These are phyloP conservation scores for Tachysurus vachellii DNA, from an alignment of 2,113 vertebrate species.

Conservation along the genomic window DNA sequence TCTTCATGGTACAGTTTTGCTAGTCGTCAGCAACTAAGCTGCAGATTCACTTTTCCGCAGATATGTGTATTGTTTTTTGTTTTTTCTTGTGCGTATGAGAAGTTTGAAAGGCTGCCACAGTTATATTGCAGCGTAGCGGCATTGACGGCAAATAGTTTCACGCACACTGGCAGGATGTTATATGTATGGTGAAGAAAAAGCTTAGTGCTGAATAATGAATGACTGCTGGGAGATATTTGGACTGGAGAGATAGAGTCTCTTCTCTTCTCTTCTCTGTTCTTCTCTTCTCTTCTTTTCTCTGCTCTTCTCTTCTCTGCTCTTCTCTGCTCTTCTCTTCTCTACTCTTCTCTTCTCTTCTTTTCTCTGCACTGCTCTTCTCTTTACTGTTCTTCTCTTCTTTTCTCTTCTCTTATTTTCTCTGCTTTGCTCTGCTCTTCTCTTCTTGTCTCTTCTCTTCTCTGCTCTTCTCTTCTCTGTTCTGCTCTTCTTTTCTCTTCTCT, in stretches of 20 bases:
- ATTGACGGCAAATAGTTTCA: conserved; percentile 26
- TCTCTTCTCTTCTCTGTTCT: too few species aligned
- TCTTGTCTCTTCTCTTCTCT: too few species aligned
- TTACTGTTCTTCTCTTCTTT: too few species aligned
- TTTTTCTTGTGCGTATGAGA: neutral
- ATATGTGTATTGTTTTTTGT: neutral
- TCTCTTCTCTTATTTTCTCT: too few species aligned
- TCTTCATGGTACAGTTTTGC: neutral
- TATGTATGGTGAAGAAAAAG: conserved; percentile 46
- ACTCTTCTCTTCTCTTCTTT: too few species aligned
- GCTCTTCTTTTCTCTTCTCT: too few species aligned
- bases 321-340: too few species aligned
- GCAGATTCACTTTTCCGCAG: neutral
- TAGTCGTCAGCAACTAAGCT: neutral
- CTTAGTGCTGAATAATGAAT: conserved; percentile 50
- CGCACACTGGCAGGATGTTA: conserved; percentile 27
- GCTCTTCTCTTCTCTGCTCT: too few species aligned
- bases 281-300: too few species aligned
- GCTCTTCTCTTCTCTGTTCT: too few species aligned
- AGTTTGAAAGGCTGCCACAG: neutral
- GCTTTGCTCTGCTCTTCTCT: too few species aligned
- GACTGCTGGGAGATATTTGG: conserved; percentile 43
- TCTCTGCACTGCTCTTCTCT: too few species aligned
- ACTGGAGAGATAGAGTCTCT: conserved; percentile 20
- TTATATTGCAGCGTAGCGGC: conserved; percentile 4